Evolutionary conservation across 1,140 invertebrate species (phyloP).

Genomic region (Scaptodrosophila lebanonensis): DNA sequence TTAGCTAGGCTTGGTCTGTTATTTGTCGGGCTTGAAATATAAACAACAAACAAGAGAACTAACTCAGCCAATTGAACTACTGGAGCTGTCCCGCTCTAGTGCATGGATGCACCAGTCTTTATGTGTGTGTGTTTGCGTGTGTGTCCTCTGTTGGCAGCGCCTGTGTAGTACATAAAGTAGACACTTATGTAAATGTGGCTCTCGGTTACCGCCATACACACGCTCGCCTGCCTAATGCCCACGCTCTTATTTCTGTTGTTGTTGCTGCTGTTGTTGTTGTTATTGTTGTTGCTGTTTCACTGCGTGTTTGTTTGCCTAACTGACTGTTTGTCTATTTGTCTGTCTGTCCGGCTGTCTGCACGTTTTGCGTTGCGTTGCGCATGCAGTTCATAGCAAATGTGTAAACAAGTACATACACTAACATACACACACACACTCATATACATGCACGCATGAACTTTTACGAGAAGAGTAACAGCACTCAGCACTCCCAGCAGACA

Average conservation of each 20-base stretch:
- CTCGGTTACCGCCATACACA: background rate
- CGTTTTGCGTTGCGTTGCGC: constrained; percentile 60
- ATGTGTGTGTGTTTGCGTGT: constrained; percentile 10
- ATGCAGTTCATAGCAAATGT: constrained; percentile 67
- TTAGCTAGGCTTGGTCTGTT: too few species aligned
- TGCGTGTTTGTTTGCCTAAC: too few species aligned
- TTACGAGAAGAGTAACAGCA: constrained; percentile 9
- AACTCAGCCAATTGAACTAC: too few species aligned
- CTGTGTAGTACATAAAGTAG: constrained; percentile 38
- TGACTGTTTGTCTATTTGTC: constrained; percentile 21
- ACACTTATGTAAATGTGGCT: constrained; percentile 67
- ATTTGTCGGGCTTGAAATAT: too few species aligned
- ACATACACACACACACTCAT: constrained; percentile 10
- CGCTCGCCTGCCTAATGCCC: background rate
- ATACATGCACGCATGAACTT: constrained; percentile 3
- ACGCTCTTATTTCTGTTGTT: constrained; percentile 3
- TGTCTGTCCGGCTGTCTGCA: constrained; percentile 53
- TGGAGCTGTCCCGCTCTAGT: too few species aligned
- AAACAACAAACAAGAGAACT: too few species aligned
- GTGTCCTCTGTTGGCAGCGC: background rate
- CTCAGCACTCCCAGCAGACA: constrained; percentile 21
- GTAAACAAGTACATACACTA: constrained; percentile 52
- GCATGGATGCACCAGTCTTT: too few species aligned
- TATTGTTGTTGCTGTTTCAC: constrained; percentile 17
- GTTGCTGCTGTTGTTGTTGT: constrained; percentile 14